phyloP scores from a whole-genome alignment of 2,888 invertebrate genomes.

The Heteromurus nitidus region DNA sequence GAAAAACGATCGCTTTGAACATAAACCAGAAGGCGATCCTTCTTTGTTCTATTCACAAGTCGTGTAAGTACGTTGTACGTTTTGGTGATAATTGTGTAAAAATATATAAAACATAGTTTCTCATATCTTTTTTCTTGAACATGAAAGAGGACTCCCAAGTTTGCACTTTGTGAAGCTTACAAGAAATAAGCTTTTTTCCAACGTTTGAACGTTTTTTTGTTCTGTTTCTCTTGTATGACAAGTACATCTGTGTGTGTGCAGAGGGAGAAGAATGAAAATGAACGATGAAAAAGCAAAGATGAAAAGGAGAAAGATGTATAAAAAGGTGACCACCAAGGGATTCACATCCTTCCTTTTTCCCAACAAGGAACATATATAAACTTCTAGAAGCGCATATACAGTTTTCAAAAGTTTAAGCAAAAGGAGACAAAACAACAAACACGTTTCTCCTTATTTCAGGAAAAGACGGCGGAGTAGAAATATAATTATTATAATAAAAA shows the following conservation, averaged over 20 bases:
- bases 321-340: conserved; percentile 38
- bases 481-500: background rate
- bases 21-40: conserved; percentile 9
- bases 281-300: background rate
- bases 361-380: no score
- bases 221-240: background rate
- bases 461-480: background rate
- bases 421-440: conserved; percentile 23
- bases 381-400: no score
- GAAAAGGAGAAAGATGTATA: background rate
- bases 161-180: background rate
- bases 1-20: background rate
- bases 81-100: conserved; percentile 2
- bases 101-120: background rate
- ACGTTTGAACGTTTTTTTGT: background rate
- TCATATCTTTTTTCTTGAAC: background rate
- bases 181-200: background rate
- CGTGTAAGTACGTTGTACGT: background rate
- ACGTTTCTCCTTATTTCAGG: conserved; percentile 8
- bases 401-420: background rate
- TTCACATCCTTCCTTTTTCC: conserved; percentile 22
- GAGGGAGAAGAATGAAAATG: background rate
- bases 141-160: conserved; percentile 11
- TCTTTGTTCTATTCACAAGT: background rate
- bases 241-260: background rate